phyloP scores from a whole-genome alignment of 92 coral and sea anemone genomes.

The Epizoanthus scotinus region DNA sequence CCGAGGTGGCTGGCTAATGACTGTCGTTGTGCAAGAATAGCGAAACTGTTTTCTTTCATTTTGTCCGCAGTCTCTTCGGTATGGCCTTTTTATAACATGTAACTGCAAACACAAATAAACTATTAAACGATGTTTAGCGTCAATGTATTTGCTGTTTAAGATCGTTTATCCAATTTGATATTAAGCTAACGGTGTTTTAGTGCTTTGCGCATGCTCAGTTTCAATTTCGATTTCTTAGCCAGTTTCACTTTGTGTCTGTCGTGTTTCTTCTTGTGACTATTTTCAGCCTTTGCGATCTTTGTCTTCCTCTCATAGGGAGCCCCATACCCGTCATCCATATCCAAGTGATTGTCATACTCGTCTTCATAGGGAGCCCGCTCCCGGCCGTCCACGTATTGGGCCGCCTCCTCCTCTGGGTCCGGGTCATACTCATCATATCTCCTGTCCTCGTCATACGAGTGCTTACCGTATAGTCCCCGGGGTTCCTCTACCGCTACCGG shows the following conservation, averaged over 20 bases:
- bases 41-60: no score
- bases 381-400: slow-evolving; percentile 4
- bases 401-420: slow-evolving; percentile 49
- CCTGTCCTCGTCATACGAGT: slow-evolving; percentile 62
- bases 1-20: no score
- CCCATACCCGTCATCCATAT: slow-evolving; percentile 70
- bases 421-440: slow-evolving; percentile 60
- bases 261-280: slow-evolving; percentile 21
- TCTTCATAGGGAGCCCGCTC: slow-evolving; percentile 52
- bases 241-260: neutral
- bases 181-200: neutral
- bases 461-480: slow-evolving; percentile 36
- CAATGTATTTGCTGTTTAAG: no score
- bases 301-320: slow-evolving; percentile 75
- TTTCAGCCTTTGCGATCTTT: slow-evolving; percentile 64
- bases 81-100: no score
- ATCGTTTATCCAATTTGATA: no score
- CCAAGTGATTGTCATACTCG: slow-evolving; percentile 52
- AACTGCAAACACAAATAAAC: no score
- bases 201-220: slow-evolving; percentile 1
- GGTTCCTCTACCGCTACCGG: slow-evolving; percentile 60
- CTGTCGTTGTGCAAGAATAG: no score
- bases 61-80: no score
- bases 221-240: neutral
- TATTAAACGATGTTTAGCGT: no score